These are phyloP conservation scores for Cossypha niveicapilla DNA, from an alignment of 2,797 vertebrate species.

Conservation along the genomic window DNA sequence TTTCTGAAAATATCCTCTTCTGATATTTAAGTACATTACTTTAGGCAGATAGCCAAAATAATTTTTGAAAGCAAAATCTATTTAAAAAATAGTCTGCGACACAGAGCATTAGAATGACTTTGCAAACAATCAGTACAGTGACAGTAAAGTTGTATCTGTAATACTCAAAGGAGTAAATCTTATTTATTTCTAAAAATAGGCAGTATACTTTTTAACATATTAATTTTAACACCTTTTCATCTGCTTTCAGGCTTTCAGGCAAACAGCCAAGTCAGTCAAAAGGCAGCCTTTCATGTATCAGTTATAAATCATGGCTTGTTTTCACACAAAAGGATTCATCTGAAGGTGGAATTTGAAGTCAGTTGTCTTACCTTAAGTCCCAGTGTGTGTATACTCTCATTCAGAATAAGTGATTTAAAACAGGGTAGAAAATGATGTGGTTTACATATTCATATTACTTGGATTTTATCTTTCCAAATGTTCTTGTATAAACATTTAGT, in stretches of 20 bases:
- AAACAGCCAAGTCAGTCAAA: neutral
- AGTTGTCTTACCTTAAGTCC: neutral
- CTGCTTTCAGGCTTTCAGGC: neutral
- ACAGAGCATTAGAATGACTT: neutral
- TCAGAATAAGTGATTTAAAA: neutral
- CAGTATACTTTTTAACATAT: neutral
- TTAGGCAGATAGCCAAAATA: neutral
- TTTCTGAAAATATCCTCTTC: neutral
- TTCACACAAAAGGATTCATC: neutral
- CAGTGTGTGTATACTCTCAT: neutral
- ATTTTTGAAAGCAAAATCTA: neutral
- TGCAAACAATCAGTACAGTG: neutral
- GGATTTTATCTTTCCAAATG: neutral
- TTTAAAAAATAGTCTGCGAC: neutral
- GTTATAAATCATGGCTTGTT: neutral
- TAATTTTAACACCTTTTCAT: neutral
- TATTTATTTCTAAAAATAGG: neutral
- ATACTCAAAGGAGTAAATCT: neutral
- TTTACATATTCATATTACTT: neutral
- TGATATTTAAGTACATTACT: neutral
- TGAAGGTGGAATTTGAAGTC: neutral
- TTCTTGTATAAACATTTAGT: neutral
- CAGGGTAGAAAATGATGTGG: neutral
- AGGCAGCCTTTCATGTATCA: neutral
- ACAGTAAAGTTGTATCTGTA: neutral